These are phyloP conservation scores for Xiphophorus maculatus DNA, from an alignment of 2,113 vertebrate species.

Conservation along the genomic window DNA sequence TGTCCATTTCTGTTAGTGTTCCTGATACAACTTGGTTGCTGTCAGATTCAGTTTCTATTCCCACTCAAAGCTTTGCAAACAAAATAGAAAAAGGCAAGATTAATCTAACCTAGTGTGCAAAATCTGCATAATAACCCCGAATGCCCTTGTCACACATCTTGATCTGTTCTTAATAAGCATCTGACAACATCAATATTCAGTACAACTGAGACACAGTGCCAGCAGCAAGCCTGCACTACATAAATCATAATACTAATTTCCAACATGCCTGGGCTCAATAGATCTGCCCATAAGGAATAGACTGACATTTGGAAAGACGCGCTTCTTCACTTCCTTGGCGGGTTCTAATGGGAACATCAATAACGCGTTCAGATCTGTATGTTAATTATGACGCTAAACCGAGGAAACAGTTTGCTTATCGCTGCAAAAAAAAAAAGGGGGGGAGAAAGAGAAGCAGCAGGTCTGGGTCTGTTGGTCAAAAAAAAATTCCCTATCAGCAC, in stretches of 20 bases:
- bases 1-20: background rate
- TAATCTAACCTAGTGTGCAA: background rate
- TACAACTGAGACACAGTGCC: background rate
- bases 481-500: too few relatives aligned
- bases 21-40: background rate
- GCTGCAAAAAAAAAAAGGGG: background rate
- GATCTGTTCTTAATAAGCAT: background rate
- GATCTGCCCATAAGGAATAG: background rate
- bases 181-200: background rate
- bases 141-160: background rate
- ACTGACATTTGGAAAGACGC: background rate
- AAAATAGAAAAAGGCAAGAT: background rate
- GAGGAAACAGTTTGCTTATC: background rate
- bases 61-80: background rate
- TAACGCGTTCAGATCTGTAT: background rate
- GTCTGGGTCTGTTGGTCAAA: background rate
- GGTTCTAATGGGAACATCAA: background rate
- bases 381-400: slow-evolving; percentile 4
- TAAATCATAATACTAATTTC: background rate
- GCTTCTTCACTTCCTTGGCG: background rate
- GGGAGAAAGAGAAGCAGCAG: background rate
- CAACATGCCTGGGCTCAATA: background rate
- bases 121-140: background rate
- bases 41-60: background rate
- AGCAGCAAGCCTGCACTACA: background rate